Conservation (phyloP, 2,113 vertebrate genomes). For the Menura novaehollandiae region DNA sequence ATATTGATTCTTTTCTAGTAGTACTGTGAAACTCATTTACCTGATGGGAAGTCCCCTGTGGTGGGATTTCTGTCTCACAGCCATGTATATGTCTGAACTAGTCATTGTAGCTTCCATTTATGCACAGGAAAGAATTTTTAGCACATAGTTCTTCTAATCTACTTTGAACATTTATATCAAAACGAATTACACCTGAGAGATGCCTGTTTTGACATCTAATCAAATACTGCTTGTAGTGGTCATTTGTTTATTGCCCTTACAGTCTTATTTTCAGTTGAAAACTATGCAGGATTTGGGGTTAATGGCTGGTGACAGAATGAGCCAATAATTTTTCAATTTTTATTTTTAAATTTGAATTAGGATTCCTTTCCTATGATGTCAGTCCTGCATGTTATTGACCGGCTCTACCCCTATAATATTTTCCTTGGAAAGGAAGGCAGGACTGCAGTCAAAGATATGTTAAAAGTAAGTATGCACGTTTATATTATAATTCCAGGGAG, state of each 20-base stretch:
- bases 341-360: conserved; percentile 68
- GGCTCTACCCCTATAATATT: conserved; percentile 87
- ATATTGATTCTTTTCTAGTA: not conserved
- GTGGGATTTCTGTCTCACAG: not conserved
- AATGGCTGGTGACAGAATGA: not conserved
- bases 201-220: not conserved
- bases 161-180: not conserved
- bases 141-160: not conserved
- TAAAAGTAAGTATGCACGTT: conserved; percentile 78
- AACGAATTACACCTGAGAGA: not conserved
- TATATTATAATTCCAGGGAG: not conserved
- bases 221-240: not conserved
- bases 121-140: not conserved
- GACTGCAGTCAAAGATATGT: conserved; percentile 82
- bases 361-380: conserved; percentile 88
- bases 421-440: conserved; percentile 89
- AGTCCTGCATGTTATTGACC: conserved; percentile 77
- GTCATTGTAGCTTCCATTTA: not conserved
- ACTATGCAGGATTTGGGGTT: not conserved
- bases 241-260: not conserved
- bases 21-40: not conserved
- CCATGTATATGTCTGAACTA: not conserved
- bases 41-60: too few relatives aligned
- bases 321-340: not conserved
- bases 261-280: not conserved